Evolutionary conservation across 1,140 invertebrate genomes (phyloP), one percentile per base, ranked within the genome.

Genomic region (Apis florea): DNA sequence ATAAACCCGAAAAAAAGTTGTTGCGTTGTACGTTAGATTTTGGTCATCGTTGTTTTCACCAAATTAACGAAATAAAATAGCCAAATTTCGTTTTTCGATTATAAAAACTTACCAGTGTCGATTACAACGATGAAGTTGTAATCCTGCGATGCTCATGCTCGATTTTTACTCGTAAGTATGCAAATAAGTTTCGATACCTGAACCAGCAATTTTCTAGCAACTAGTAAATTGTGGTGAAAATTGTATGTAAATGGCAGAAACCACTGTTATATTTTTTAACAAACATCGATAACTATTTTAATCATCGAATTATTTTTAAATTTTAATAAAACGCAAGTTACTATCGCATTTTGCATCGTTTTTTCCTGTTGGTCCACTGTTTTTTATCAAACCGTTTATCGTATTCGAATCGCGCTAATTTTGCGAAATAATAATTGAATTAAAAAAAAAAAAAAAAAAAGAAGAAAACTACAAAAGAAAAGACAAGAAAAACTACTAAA

Each of bases 181-280:
- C 19, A 49, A 40, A 26, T 71, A 71, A 72, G 21, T 24, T 47
- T 6, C 12, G 31, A 54, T 56, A 63, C 17, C 68, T 64, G 68
- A 56, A 21, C 12, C 24, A 53, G 12, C 4, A 21, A 76, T 47
- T 31, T 40, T 40, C 31, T 40, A 40, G 31, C 31, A 40, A 40
- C 15, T 75, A 26, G 61, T 9, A 24, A 63, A 49, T 0, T 21
- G 58, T 9, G 47, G 13, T 49, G 5, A 49, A 8, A 40, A 66
- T 31, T 72, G 56, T 40, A 40, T 40, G 24, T 70, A 71, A 79
- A 79, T 26, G 17, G 40, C 12, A 13, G 12, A 11, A 54, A 21
- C 54, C 11, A 21, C 24, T 26, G 47, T 78, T 70, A 15, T 71
- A 71, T 61, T 63, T 40, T 63, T 26, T 53, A 31, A 79, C 19